Conservation (phyloP, 1,140 invertebrate genomes). For the Drosophila pseudoobscura region DNA sequence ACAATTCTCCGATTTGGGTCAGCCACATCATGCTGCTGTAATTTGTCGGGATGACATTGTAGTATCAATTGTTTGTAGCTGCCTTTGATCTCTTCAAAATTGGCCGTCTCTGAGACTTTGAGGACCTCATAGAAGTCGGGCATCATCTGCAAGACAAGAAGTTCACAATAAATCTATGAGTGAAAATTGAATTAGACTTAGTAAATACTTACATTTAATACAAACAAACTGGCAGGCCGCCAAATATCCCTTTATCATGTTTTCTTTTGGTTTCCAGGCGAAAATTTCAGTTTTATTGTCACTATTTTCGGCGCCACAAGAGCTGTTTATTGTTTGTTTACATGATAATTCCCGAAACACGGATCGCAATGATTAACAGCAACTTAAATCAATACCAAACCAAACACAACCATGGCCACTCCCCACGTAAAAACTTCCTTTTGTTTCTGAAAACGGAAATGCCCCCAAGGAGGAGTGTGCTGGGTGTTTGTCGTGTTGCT, state of each 20-base stretch:
- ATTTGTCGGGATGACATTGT: slow-evolving; percentile 83
- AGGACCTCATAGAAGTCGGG: slow-evolving; percentile 73
- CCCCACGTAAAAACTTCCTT: slow-evolving; percentile 6
- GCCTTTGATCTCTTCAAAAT: slow-evolving; percentile 70
- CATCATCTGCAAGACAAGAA: slow-evolving; percentile 58
- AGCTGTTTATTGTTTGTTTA: slow-evolving; percentile 55
- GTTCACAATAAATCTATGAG: neutral
- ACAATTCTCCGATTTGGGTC: slow-evolving; percentile 51
- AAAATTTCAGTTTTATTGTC: slow-evolving; percentile 24
- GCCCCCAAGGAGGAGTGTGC: slow-evolving; percentile 37
- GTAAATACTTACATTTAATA: slow-evolving; percentile 52
- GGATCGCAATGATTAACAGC: slow-evolving; percentile 25
- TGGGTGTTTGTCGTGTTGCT: slow-evolving; percentile 28
- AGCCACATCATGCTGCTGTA: slow-evolving; percentile 54
- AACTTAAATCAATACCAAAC: slow-evolving; percentile 33
- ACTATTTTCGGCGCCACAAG: slow-evolving; percentile 11
- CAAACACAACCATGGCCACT: slow-evolving; percentile 9
- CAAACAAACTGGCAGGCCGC: too few species aligned
- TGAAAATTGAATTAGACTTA: slow-evolving; percentile 5
- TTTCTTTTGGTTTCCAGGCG: neutral
- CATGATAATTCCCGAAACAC: slow-evolving; percentile 1
- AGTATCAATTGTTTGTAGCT: slow-evolving; percentile 82
- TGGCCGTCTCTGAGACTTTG: slow-evolving; percentile 57
- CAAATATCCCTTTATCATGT: slow-evolving; percentile 3
- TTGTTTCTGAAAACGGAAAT: slow-evolving; percentile 49